Evolutionary conservation across 2,888 invertebrate genomes (phyloP), one percentile per base, ranked within the genome.

Genomic region (Clostera curtula): DNA sequence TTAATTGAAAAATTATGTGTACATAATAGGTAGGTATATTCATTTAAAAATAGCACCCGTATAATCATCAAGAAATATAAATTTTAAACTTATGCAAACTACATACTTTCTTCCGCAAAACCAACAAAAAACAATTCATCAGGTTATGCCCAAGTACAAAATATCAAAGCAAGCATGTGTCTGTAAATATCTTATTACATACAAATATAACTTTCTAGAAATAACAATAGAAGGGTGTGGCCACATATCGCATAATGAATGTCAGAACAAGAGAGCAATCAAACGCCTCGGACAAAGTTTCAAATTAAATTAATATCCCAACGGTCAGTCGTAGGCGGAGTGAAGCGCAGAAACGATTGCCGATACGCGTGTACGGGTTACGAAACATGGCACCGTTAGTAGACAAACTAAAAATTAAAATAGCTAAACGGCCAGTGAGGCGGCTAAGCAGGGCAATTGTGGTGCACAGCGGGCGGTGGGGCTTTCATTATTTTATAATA

Each of bases 351-450:
- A 66, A 59, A 41, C 43, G 49, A 49, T 49, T 46, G 46, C 49
- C 49, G 68, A 70, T 72, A 72, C 56, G n/a, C n/a, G n/a, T n/a
- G n/a, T n/a, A n/a, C 55, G 56, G 46, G 66, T 74, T 70, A 75
- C 71, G 71, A 75, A 75, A 77, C 61, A 37, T 45, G 49, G 54
- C 50, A 67, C 79, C 79, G 80, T 77, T 76, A 76, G 64, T 70
- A 74, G 74, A 79, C 82, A 83, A 80, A 82, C 80, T 75, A 75
- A 82, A 80, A 82, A 80, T 80, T 79, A 82, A 83, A 83, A 83
- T 72, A 77, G 74, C 74, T 79, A 80, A 80, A 77, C 79, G 77
- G 71, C 61, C 65, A 61, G 69, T 67, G 69, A 62, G 64, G 56
- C 71, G 68, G 65, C 74, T 80, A 83, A 82, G 73, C 73, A 80